Percentiles rank a stretch among this genome's conserved stretches.
phyloP scores from a whole-genome alignment of 64 coral and sea anemone genomes.

The Montipora capricornis region DNA sequence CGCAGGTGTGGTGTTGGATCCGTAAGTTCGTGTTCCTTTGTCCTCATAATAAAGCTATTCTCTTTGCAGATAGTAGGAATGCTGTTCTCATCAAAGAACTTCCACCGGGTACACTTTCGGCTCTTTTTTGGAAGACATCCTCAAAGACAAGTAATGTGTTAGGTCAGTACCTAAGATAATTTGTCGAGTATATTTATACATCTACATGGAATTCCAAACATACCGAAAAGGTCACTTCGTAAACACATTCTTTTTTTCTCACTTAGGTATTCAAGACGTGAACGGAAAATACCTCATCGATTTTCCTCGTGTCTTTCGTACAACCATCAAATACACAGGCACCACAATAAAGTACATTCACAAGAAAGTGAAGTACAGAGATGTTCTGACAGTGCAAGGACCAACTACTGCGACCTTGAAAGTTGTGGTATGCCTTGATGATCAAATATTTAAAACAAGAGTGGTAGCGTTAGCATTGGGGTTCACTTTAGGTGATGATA shows the following conservation, averaged over 20 bases:
- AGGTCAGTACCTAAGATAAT: background rate
- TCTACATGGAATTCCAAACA: too few species aligned
- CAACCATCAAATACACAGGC: slow-evolving; percentile 25
- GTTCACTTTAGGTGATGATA: too few species aligned
- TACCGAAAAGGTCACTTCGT: too few species aligned
- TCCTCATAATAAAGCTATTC: background rate
- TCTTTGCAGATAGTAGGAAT: background rate
- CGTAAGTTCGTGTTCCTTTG: too few species aligned
- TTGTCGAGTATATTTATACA: background rate
- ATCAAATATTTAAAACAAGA: too few species aligned
- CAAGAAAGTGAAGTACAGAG: background rate
- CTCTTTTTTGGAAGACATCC: background rate
- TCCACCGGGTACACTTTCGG: slow-evolving; percentile 3
- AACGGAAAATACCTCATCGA: slow-evolving; percentile 41
- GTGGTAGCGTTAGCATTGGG: too few species aligned
- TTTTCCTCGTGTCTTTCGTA: slow-evolving; percentile 9
- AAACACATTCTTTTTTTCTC: too few species aligned
- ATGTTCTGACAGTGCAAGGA: slow-evolving; percentile 33
- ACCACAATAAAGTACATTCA: slow-evolving; percentile 52
- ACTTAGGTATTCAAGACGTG: slow-evolving; percentile 42
- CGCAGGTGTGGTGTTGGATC: too few species aligned
- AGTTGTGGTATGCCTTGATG: slow-evolving; percentile 21
- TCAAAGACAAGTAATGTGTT: background rate
- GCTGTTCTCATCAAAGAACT: background rate
- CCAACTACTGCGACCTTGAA: slow-evolving; percentile 36